A percentile compares a stretch with the other conserved stretches of the same genome.
These are phyloP conservation scores for Agrotis segetum DNA, from an alignment of 2,888 invertebrate species.

Conservation along the genomic window DNA sequence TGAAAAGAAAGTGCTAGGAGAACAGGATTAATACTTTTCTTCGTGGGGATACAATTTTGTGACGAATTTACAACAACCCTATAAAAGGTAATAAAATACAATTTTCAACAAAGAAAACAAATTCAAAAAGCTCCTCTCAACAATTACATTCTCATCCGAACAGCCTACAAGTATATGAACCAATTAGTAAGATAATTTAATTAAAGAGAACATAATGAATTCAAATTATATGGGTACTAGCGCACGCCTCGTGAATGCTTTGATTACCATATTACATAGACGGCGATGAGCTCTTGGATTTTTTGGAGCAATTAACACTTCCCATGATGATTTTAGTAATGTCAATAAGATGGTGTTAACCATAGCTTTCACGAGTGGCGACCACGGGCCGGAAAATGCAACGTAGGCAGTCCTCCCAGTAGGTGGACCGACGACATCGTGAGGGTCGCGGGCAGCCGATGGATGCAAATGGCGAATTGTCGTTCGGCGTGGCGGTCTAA, in stretches of 20 bases:
- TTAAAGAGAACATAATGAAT: slow-evolving; percentile 62
- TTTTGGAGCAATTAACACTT: slow-evolving; percentile 23
- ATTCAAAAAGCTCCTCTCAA: background rate
- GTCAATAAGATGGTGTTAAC: background rate
- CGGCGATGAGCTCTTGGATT: slow-evolving; percentile 30
- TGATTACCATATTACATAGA: slow-evolving; percentile 51
- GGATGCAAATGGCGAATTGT: too few species aligned
- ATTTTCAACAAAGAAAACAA: background rate
- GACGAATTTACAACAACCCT: too few species aligned
- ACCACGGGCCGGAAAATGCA: too few species aligned
- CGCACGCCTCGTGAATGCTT: slow-evolving; percentile 30
- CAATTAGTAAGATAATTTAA: slow-evolving; percentile 59
- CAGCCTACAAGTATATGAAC: slow-evolving; percentile 7
- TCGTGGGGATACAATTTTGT: too few species aligned
- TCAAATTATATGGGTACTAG: slow-evolving; percentile 47
- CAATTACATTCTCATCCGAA: background rate
- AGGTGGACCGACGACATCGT: too few species aligned
- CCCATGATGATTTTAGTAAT: background rate
- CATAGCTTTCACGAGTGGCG: too few species aligned
- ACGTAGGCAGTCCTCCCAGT: too few species aligned
- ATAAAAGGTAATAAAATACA: too few species aligned
- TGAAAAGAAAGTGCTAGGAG: too few species aligned
- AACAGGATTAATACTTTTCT: too few species aligned
- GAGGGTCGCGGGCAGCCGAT: too few species aligned
- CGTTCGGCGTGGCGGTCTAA: too few species aligned